phyloP scores from a whole-genome alignment of 2,113 vertebrate species.

The Seriola rivoliana region DNA sequence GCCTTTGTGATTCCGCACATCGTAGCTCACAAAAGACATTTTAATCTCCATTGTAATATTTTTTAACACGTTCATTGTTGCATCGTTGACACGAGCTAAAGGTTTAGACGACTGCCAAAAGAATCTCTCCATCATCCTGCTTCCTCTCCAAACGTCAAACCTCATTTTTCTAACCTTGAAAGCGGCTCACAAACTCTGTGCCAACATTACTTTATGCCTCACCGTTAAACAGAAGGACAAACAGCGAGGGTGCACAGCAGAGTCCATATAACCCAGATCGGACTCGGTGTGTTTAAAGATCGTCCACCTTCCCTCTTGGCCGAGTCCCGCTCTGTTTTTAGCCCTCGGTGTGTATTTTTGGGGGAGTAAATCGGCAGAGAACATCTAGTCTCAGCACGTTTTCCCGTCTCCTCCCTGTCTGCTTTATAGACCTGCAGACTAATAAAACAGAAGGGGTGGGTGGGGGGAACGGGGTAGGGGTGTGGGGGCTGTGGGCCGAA shows the following conservation, averaged over 20 bases:
- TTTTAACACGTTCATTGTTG: background rate
- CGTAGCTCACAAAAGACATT: background rate
- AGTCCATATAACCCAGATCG: conserved; percentile 46
- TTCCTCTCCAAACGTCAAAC: conserved; percentile 2
- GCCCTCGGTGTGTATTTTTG: conserved; percentile 47
- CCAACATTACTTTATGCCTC: conserved; percentile 47
- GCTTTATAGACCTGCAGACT: conserved; percentile 41
- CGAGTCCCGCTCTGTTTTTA: conserved; percentile 25
- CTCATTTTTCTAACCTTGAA: conserved; percentile 10
- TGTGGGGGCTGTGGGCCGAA: background rate
- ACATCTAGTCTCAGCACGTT: conserved; percentile 52
- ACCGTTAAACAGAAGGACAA: conserved; percentile 58
- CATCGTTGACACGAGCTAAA: background rate
- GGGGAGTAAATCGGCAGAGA: conserved; percentile 28
- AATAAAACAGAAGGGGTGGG: background rate
- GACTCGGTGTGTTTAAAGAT: conserved; percentile 51
- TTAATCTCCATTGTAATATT: background rate
- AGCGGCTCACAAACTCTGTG: conserved; percentile 21
- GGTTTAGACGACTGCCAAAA: background rate
- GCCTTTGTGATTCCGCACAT: background rate
- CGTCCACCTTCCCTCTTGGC: background rate
- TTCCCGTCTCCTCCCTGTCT: conserved; percentile 24
- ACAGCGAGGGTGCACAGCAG: conserved; percentile 47
- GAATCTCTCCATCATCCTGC: background rate
- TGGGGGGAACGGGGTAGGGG: fast-evolving